phyloP scores from a whole-genome alignment of 2,888 invertebrate genomes.

The Frankliniella fusca region DNA sequence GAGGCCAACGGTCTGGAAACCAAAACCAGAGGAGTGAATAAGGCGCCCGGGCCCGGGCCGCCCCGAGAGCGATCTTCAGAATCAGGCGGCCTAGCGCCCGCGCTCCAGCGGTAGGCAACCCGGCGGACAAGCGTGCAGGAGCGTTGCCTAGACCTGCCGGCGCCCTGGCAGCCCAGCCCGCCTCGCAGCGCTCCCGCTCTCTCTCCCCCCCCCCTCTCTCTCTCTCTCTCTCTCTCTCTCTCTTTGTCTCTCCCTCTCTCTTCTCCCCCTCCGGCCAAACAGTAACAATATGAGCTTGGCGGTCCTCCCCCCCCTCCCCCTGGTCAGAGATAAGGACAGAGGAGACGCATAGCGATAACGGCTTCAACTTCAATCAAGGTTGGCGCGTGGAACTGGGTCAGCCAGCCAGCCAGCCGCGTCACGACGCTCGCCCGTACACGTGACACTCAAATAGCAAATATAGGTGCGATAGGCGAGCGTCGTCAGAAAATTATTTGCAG shows the following conservation, averaged over 20 bases:
- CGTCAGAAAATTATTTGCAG: too few species aligned
- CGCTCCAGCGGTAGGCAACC: background rate
- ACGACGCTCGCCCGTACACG: slow-evolving; percentile 31
- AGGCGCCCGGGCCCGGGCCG: too few species aligned
- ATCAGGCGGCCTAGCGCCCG: background rate
- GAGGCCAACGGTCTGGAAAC: background rate
- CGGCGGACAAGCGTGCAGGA: background rate
- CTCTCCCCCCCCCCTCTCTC: too few species aligned
- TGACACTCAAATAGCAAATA: too few species aligned
- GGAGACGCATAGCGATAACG: background rate
- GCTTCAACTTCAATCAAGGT: slow-evolving; percentile 42
- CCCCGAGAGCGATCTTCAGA: too few species aligned
- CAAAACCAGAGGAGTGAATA: too few species aligned
- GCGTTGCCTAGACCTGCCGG: background rate
- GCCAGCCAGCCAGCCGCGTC: slow-evolving; percentile 56
- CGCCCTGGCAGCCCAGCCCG: background rate
- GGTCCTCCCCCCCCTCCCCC: slow-evolving; percentile 27
- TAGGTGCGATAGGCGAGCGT: slow-evolving; percentile 36
- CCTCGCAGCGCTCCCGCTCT: too few species aligned
- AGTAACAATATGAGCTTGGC: too few species aligned
- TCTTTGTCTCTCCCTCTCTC: background rate
- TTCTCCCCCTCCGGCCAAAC: background rate
- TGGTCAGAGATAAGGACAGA: slow-evolving; percentile 34
- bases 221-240: too few species aligned
- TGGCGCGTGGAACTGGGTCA: slow-evolving; percentile 55